Conservation (phyloP, 2,888 invertebrate species). For the Noctua pronuba region DNA sequence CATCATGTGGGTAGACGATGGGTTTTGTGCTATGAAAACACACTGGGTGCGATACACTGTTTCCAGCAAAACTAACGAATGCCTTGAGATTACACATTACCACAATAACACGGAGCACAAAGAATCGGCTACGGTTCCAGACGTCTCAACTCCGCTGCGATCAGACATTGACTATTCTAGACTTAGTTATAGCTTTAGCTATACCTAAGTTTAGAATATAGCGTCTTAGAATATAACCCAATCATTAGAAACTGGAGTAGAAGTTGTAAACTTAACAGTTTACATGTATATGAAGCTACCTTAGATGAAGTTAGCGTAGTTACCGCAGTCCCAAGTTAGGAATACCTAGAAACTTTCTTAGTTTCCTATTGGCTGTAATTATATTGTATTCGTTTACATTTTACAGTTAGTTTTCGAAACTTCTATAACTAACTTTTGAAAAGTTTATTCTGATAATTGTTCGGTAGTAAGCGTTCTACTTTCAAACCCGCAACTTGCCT, state of each 20-base stretch:
- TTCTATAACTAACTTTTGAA: conserved; percentile 2
- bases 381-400: conserved; percentile 1
- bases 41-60: too few species aligned
- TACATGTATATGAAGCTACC: background rate
- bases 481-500: background rate
- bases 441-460: background rate
- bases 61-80: too few species aligned
- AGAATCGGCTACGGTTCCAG: too few species aligned
- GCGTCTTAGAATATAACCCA: background rate
- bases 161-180: too few species aligned
- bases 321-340: conserved; percentile 1
- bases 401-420: background rate
- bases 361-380: background rate
- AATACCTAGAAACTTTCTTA: conserved; percentile 10
- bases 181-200: too few species aligned
- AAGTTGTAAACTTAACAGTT: conserved; percentile 21
- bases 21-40: too few species aligned
- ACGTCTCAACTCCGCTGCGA: too few species aligned
- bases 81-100: too few species aligned
- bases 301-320: conserved; percentile 19
- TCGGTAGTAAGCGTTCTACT: background rate
- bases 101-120: too few species aligned
- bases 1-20: too few species aligned
- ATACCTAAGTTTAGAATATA: too few species aligned
- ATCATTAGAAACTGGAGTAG: conserved; percentile 25